Percentiles rank a stretch among this genome's conserved stretches.
Evolutionary conservation across 2,113 vertebrate species (phyloP).

Genomic region (Anhinga rufa): DNA sequence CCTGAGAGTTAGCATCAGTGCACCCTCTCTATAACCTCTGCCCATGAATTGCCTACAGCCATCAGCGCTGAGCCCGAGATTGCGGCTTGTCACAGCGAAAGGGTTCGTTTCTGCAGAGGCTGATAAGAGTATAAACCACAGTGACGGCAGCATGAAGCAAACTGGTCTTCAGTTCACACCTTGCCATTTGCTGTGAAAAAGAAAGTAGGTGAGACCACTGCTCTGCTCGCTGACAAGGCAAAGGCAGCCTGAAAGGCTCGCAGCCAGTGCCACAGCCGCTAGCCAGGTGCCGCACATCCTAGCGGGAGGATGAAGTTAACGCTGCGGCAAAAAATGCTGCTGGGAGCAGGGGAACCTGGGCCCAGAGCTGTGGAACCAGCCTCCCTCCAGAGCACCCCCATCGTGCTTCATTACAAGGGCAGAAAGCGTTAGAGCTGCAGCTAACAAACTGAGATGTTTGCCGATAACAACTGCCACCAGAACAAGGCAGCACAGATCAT

Average conservation of each 20-base stretch:
- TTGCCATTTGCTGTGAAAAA: background rate
- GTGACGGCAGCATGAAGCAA: background rate
- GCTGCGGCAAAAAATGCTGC: background rate
- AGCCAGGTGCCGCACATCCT: background rate
- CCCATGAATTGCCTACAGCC: background rate
- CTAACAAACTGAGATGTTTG: background rate
- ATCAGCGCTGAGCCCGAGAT: fast-evolving
- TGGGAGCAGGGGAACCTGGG: background rate
- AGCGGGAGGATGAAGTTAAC: background rate
- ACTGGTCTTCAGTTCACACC: background rate
- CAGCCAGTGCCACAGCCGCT: background rate
- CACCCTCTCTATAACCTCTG: background rate
- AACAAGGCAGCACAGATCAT: background rate
- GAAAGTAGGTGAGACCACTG: background rate
- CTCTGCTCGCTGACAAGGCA: background rate
- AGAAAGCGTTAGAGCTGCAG: background rate
- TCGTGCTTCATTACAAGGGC: background rate
- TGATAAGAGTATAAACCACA: background rate
- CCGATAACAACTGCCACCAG: background rate
- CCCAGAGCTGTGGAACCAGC: background rate
- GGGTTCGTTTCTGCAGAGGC: background rate
- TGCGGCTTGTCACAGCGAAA: background rate
- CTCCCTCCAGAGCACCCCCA: background rate
- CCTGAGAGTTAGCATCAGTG: too few relatives aligned
- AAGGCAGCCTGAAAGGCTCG: background rate